These are phyloP conservation scores for Cydia strobilella DNA, from an alignment of 1,140 invertebrate genomes.

Conservation along the genomic window DNA sequence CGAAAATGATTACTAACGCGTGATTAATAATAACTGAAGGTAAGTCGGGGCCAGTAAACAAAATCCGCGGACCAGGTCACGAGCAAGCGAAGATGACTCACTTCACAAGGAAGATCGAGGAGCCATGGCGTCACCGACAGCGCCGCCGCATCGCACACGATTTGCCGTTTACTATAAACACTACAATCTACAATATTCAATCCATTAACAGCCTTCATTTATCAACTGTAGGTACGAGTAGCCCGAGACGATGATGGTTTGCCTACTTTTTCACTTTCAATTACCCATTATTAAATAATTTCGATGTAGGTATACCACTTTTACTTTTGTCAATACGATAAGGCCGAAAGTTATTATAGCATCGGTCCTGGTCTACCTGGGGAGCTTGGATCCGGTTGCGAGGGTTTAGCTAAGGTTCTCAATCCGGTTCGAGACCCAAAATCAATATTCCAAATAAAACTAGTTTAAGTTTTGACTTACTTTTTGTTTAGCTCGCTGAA, in stretches of 20 bases:
- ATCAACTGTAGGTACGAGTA: slow-evolving; percentile 25
- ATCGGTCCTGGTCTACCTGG: background rate
- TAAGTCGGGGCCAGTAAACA: slow-evolving; percentile 61
- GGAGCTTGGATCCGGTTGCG: background rate
- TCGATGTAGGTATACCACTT: slow-evolving; percentile 34
- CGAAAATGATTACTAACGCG: slow-evolving; percentile 54
- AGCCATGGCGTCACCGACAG: slow-evolving; percentile 65
- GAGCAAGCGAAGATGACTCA: slow-evolving; percentile 67
- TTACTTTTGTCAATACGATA: slow-evolving; percentile 39
- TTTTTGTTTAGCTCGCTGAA: slow-evolving; percentile 18
- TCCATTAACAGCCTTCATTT: slow-evolving; percentile 32
- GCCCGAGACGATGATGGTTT: slow-evolving; percentile 30
- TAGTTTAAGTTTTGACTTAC: slow-evolving; percentile 20
- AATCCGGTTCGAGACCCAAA: slow-evolving; percentile 2
- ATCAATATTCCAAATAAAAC: slow-evolving; percentile 24
- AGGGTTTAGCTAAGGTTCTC: background rate
- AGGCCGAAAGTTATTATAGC: background rate
- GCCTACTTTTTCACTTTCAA: slow-evolving; percentile 47
- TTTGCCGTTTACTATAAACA: slow-evolving; percentile 39
- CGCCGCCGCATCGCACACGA: slow-evolving; percentile 38
- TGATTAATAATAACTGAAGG: slow-evolving; percentile 63
- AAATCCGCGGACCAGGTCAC: slow-evolving; percentile 71
- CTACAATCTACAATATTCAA: slow-evolving; percentile 42
- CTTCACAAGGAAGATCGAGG: slow-evolving; percentile 70
- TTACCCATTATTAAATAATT: slow-evolving; percentile 42